Conservation (phyloP, 2,113 vertebrate species). For the Phylloscopus whistleri region DNA sequence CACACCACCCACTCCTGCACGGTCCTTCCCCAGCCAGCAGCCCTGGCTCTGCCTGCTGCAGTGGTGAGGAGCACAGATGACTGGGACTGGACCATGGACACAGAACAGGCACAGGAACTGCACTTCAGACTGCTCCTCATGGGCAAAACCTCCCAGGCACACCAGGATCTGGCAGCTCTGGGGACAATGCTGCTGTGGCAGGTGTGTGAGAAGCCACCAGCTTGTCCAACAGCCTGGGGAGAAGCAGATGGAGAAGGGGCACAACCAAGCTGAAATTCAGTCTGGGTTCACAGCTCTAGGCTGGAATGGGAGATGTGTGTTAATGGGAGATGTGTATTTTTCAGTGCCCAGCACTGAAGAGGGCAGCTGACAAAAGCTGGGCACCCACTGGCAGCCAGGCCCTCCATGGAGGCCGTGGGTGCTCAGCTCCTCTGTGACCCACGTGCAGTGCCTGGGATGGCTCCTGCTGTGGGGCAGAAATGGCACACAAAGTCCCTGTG, state of each 20-base stretch:
- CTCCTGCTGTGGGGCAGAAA: neutral
- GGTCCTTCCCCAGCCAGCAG: neutral
- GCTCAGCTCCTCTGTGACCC: neutral
- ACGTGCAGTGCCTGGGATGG: fast-evolving
- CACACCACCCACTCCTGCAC: neutral
- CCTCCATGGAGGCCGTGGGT: fast-evolving
- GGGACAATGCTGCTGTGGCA: fast-evolving
- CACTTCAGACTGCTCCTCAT: fast-evolving
- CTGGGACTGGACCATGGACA: fast-evolving
- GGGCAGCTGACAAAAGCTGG: neutral
- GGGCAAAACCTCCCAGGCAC: neutral
- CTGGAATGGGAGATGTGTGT: neutral
- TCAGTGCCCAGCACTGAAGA: fast-evolving
- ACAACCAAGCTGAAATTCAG: neutral
- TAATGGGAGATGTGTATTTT: neutral
- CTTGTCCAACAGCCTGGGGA: neutral
- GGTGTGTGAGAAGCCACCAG: fast-evolving
- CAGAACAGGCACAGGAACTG: fast-evolving
- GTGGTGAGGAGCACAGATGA: fast-evolving
- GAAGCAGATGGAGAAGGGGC: neutral
- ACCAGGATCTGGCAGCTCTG: fast-evolving
- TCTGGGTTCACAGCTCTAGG: neutral
- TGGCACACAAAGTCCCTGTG: neutral
- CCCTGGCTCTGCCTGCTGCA: neutral
- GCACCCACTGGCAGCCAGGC: fast-evolving